Evolutionary conservation across 2,113 vertebrate genomes (phyloP), one percentile per base, ranked within the genome.

Genomic region (Lanius ludovicianus): DNA sequence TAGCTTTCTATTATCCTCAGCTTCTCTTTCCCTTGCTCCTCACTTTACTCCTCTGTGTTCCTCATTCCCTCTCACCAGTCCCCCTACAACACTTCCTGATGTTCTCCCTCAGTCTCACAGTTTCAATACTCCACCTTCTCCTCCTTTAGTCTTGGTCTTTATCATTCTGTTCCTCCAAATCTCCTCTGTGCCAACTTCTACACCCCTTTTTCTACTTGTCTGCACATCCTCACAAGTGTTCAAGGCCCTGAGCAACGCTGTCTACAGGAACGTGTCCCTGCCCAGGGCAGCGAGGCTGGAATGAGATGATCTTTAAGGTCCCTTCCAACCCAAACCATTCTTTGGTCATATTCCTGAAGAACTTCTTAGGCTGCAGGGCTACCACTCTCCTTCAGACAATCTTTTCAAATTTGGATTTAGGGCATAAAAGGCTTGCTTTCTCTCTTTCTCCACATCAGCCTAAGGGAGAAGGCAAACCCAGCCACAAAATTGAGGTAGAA

Each of bases 241-340:
- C 44, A 67, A 64, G 41, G 49, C 16, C 41, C n/a, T 47, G n/a
- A 63, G 41, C n/a, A 63, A 74, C 0, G 1, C 0, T 7, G 7
- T 28, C 37, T 52, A 24, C 15, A 37, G 52, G 19, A 74, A 52
- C 0, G 0, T 19, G 25, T 33, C 22, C 35, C 50, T 28, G 11
- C 35, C 35, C 50, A 49, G 0, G 5, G 75, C 50, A 64, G 31
- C 4, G 4, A 31, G 21, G 14, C 44, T 73, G 31, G 35, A 57
- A 57, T 10, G 15, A 65, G 31, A 37, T 24, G 33, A 59, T 37
- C 27, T 50, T 57, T 10, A 42, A 49, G 14, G 22, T 42, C 42
- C 18, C 31, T 37, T 65, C 50, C 59, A 65, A 75, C 6, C 8
- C 33, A 82, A 82, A 52, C 39, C 23, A 74, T 30, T 67, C 23